Percentiles rank a stretch among this genome's conserved stretches.
Conservation (phyloP, 2,797 vertebrate species). For the Nannoperca obscura region DNA sequence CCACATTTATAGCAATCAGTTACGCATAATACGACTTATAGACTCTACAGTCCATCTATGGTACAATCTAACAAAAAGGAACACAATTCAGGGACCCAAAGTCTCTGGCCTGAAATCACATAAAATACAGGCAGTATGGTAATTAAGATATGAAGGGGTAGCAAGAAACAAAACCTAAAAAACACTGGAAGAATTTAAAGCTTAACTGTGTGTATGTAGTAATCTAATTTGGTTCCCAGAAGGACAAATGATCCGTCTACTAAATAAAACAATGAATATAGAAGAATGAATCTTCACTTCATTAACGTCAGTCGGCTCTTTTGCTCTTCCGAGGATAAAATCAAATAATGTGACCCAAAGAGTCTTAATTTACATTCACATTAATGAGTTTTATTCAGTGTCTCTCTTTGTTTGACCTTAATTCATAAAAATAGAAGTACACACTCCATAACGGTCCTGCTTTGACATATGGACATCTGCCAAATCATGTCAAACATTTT, state of each 20-base stretch:
- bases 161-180: neutral
- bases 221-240: slow-evolving; percentile 9
- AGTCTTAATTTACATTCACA: slow-evolving; percentile 73
- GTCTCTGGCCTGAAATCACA: neutral
- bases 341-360: slow-evolving; percentile 46
- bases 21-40: neutral
- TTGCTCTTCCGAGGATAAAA: neutral
- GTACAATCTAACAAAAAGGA: neutral
- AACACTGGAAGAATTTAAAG: slow-evolving; percentile 13
- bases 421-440: slow-evolving; percentile 82
- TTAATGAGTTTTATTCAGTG: slow-evolving; percentile 80
- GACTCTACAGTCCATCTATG: neutral
- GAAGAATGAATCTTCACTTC: slow-evolving; percentile 6
- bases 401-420: slow-evolving; percentile 53
- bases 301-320: neutral
- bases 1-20: no score
- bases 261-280: slow-evolving; percentile 7
- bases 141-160: no score
- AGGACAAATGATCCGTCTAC: neutral
- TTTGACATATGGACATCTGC: slow-evolving; percentile 57
- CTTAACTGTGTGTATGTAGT: neutral
- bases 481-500: slow-evolving; percentile 53
- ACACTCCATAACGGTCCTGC: slow-evolving; percentile 67
- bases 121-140: no score
- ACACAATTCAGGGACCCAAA: neutral